Evolutionary conservation across 2,888 invertebrate species (phyloP).

Genomic region (Coecobrya sp.): DNA sequence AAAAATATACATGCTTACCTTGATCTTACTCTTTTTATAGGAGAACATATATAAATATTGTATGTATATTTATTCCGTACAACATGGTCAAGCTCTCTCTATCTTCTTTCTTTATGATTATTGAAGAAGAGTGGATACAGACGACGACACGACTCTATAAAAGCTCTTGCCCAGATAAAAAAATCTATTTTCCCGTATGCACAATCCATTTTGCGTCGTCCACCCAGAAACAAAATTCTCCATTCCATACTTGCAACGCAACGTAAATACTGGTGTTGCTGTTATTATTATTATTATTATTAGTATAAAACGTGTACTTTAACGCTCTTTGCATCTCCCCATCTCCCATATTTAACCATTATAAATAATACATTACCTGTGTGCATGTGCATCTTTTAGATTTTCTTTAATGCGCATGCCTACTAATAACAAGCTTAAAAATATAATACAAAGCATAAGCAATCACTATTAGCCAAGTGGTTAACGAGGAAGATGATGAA

Average conservation of each 20-base stretch:
- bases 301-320: neutral
- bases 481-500: neutral
- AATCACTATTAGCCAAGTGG: neutral
- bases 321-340: neutral
- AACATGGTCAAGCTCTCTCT: neutral
- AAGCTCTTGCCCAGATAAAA: neutral
- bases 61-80: neutral
- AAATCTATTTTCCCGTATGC: neutral
- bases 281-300: neutral
- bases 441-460: neutral
- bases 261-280: neutral
- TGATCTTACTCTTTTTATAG: neutral
- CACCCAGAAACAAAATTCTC: neutral
- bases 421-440: neutral
- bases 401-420: neutral
- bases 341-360: neutral
- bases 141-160: neutral
- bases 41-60: too few relatives aligned
- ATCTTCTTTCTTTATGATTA: neutral
- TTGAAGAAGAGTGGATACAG: neutral
- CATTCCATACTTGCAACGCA: neutral
- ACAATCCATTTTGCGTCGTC: conserved; percentile 2
- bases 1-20: too few relatives aligned
- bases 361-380: neutral
- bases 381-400: neutral